Evolutionary conservation across 2,113 vertebrate species (phyloP), one percentile per base, ranked within the genome.

Genomic region (Entomyzon cyanotis): DNA sequence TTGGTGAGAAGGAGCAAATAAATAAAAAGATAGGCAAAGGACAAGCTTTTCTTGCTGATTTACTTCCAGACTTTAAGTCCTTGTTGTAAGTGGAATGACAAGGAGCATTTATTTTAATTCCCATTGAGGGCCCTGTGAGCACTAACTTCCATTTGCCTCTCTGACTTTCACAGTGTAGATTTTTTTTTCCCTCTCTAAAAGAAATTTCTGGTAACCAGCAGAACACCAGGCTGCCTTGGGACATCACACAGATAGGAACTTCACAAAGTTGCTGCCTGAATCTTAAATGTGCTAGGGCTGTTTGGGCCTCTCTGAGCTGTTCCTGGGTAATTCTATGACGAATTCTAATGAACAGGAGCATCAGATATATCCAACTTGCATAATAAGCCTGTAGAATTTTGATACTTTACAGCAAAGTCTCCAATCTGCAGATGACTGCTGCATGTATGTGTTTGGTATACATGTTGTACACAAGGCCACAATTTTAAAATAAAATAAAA

Each of bases 91-190:
- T n/a, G 60, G 21, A 89, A 52, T 78, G 76, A 78, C 49, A 56
- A 13, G 30, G 52, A 79, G 7, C 49, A 78, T 87, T 89, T 92
- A 84, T 95, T 95, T 94, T 82, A 79, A 79, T 79, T 78, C 77
- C 84, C 74, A 35, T 4, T 42, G 87, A 85, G 81, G 14, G 16
- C 17, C 6, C 24, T 82, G 27, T 56, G n/a, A 82, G 47, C 68
- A 71, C 44, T 78, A 64, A 22, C 28, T 93, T 92, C 78, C 63
- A 73, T 92, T 95, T 90, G 31, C 62, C 70, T 81, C 60, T 77
- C 68, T 68, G 24, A 24, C 31, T 84, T 78, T 55, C 49, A 47
- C 22, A 18, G 41, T 7, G 56, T 9, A 33, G 55, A 27, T 3
- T 80, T 59, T 82, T 88, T 87, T 58, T 50, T 69, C 22, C 18